Evolutionary conservation across 2,888 invertebrate genomes (phyloP).

Genomic region (Galerucella nymphaeae): DNA sequence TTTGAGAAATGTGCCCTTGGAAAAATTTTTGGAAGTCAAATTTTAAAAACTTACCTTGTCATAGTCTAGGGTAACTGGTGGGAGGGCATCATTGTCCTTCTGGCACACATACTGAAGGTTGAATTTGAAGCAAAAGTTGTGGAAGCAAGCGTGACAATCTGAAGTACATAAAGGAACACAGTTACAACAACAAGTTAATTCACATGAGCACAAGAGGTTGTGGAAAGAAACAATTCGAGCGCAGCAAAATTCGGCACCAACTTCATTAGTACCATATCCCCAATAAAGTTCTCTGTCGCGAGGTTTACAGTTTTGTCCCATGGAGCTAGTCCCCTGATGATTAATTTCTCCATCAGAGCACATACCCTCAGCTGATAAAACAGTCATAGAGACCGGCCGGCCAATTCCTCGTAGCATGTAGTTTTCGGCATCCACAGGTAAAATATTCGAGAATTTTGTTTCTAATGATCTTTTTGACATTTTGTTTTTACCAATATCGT

Average conservation of each 20-base stretch:
- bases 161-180: slow-evolving; percentile 71
- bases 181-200: slow-evolving; percentile 70
- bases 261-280: slow-evolving; percentile 50
- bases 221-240: slow-evolving; percentile 66
- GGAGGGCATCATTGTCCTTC: slow-evolving; percentile 60
- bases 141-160: slow-evolving; percentile 76
- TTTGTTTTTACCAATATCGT: slow-evolving; percentile 45
- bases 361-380: slow-evolving; percentile 42
- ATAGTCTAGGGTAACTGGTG: slow-evolving; percentile 62
- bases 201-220: slow-evolving; percentile 65
- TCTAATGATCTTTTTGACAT: slow-evolving; percentile 62
- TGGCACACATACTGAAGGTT: slow-evolving; percentile 63
- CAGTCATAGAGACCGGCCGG: slow-evolving; percentile 50
- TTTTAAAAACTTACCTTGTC: slow-evolving; percentile 64
- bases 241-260: slow-evolving; percentile 61
- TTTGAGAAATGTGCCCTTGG: slow-evolving; percentile 13
- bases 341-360: slow-evolving; percentile 49
- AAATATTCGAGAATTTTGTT: slow-evolving; percentile 52
- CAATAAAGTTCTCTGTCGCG: slow-evolving; percentile 44
- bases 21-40: not conserved
- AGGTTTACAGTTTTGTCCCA: slow-evolving; percentile 21
- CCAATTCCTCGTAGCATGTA: slow-evolving; percentile 67
- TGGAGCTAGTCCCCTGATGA: slow-evolving; percentile 40
- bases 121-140: slow-evolving; percentile 69
- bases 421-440: slow-evolving; percentile 67